Evolutionary conservation across 1,140 invertebrate species (phyloP), one percentile per base, ranked within the genome.

Genomic region (Bombus ignitus): DNA sequence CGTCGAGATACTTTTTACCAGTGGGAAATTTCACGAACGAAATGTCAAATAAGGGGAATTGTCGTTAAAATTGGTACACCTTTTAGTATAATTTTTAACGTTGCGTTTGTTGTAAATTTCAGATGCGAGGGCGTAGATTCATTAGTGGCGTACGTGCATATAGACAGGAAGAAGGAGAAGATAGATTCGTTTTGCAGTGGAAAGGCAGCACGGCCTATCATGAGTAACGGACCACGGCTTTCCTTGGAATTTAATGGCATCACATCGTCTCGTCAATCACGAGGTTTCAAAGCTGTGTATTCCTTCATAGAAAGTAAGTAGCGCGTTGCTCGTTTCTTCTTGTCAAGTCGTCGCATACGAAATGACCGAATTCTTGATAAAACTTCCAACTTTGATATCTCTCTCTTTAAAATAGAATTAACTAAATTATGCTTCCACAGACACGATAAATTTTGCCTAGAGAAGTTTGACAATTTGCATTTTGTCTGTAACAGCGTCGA

Each of bases 291-390:
- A 93, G 98, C 98, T 68, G 97, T 97, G 37, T 99, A 98, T 95
- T 96, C 96, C 86, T 99, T 99, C 95, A 97, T 97, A 32, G 98
- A 98, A 96, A 98, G 98, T 99, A 96, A 97, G 97, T 96, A 87
- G 5, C 15, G 25, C n/a, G 39, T 47, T 47, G 32, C 10, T 39
- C 22, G 9, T 39, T 77, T 72, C 32, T 9, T 71, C 25, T 25
- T 35, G 8, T 75, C 12, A 12, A 62, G 28, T 62, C 10, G 10
- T 62, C 28, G 25, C 59, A 4, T 10, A 62, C 28, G 12, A 62
- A n/a, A 62, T 12, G 28, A 28, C 28, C 28, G 59, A n/a, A 62
- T 62, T n/a, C 59, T n/a, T n/a, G 28, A n/a, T 62, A n/a, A 62
- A 62, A 62, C 59, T 62, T 62, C 5, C 22, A 22, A 53, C 47